Base-by-base conservation (phyloP, 2,888 invertebrate species). In the Calameuta pallipes region DNA sequence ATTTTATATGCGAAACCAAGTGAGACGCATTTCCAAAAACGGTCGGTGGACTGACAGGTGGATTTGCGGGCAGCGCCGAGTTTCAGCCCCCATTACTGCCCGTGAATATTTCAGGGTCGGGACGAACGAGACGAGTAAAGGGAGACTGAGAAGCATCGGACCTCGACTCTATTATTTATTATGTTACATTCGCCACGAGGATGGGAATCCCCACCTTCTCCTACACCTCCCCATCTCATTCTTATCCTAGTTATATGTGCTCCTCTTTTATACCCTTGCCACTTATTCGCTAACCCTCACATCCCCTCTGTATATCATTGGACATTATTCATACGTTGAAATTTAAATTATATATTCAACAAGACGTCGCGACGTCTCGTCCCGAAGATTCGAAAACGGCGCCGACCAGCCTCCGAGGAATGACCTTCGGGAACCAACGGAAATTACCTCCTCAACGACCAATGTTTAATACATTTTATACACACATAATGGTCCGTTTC, bases 301-400 rank as follows among this genome's bases (percentile, higher is more conserved):
- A 15, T 4, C 23, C 69, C 69, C 41, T 73, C 41, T 73, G 78
- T 84, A 85, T 86, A 86, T 88, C 87, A 87, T 87, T 85, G 85
- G 87, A 82, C 86, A 88, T 90, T 89, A 90, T 90, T 89, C 88
- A 87, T 88, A 86, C 85, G 83, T 82, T 83, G 85, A 87, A 89
- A 88, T 88, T 87, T 89, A 83, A 86, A 89, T 89, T 87, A 89
- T 85, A 88, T 87, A 89, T 88, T 86, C 85, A 85, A 89, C 86
- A 85, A 84, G 82, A 85, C 84, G 85, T 85, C 86, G 83, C 83
- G 85, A 84, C 85, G 86, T 81, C 79, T 74, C 15, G 74, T 36
- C 23, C 1, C 23, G 41, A 56, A 23, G 41, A 2, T 23, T 56
- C 41, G 41, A 23, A 56, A 83, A 80, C 79, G 85, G 80, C 81